Conservation (phyloP, 2,113 vertebrate genomes). For the Paracanthobrama guichenoti region DNA sequence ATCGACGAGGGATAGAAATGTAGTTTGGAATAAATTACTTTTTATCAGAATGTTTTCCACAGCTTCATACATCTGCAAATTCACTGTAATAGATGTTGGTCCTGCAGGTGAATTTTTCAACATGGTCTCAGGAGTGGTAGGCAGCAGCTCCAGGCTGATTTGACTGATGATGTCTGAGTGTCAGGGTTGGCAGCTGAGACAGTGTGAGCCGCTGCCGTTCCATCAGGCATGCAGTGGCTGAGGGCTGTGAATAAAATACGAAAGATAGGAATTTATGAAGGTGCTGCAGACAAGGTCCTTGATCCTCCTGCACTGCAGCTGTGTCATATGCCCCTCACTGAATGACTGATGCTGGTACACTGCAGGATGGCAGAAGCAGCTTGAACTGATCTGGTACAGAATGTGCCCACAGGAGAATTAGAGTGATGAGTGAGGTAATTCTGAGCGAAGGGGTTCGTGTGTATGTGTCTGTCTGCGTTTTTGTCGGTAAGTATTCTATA, state of each 20-base stretch:
- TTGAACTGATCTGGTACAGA: conserved; percentile 64
- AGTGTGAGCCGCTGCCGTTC: neutral
- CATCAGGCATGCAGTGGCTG: conserved; percentile 33
- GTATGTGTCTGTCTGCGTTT: conserved; percentile 21
- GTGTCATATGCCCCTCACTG: conserved; percentile 38
- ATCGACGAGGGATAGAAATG: neutral
- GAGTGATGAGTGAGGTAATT: conserved; percentile 67
- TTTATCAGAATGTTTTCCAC: neutral
- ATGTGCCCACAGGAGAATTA: conserved; percentile 66
- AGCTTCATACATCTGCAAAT: conserved; percentile 5
- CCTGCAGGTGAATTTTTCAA: neutral
- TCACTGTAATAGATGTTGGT: neutral
- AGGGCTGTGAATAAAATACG: conserved; percentile 42
- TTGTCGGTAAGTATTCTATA: conserved; percentile 36
- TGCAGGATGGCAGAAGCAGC: conserved; percentile 55
- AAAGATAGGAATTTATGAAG: conserved; percentile 51
- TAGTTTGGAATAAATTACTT: neutral
- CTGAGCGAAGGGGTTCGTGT: conserved; percentile 51
- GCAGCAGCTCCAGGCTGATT: conserved; percentile 26
- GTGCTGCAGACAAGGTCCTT: conserved; percentile 37
- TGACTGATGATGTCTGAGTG: conserved; percentile 44
- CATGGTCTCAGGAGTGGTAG: conserved; percentile 10
- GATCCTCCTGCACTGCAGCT: conserved; percentile 34
- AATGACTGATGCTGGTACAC: conserved; percentile 44
- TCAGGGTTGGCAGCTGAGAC: conserved; percentile 41